phyloP scores from a whole-genome alignment of 2,888 invertebrate genomes.

The Eumerus sabulonum region DNA sequence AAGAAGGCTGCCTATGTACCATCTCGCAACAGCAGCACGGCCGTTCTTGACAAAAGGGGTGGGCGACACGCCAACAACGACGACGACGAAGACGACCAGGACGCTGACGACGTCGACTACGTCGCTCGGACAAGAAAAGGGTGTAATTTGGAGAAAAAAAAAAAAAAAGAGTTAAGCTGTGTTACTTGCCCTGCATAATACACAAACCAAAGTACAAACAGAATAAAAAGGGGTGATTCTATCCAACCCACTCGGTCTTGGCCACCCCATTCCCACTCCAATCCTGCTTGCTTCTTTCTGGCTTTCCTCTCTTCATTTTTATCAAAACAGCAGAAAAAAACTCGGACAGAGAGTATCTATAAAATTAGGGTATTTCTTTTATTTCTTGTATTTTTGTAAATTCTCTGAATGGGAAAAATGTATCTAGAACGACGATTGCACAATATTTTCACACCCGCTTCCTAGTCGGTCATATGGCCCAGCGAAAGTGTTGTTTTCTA shows the following conservation, averaged over 20 bases:
- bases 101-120: slow-evolving; percentile 42
- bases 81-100: slow-evolving; percentile 29
- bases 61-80: slow-evolving; percentile 13
- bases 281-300: slow-evolving; percentile 5
- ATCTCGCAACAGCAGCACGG: slow-evolving; percentile 45
- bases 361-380: slow-evolving; percentile 59
- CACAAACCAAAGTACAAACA: slow-evolving; percentile 68
- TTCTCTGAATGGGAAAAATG: slow-evolving; percentile 33
- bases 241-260: slow-evolving; percentile 14
- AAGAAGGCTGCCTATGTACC: slow-evolving; percentile 68
- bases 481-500: slow-evolving; percentile 29
- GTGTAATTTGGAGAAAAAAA: slow-evolving; percentile 66
- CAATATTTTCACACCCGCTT: slow-evolving; percentile 49
- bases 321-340: slow-evolving; percentile 54
- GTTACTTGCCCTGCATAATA: slow-evolving; percentile 68
- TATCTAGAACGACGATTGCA: slow-evolving; percentile 58
- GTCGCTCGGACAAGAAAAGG: slow-evolving; percentile 67
- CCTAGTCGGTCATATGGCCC: slow-evolving; percentile 6
- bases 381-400: slow-evolving; percentile 4
- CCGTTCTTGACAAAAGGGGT: slow-evolving; percentile 36
- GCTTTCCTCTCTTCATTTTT: slow-evolving; percentile 30
- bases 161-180: slow-evolving; percentile 68
- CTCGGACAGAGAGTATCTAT: slow-evolving; percentile 37
- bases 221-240: slow-evolving; percentile 65
- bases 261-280: slow-evolving; percentile 8